phyloP scores from a whole-genome alignment of 2,888 invertebrate genomes.

The Cistogaster globosa region DNA sequence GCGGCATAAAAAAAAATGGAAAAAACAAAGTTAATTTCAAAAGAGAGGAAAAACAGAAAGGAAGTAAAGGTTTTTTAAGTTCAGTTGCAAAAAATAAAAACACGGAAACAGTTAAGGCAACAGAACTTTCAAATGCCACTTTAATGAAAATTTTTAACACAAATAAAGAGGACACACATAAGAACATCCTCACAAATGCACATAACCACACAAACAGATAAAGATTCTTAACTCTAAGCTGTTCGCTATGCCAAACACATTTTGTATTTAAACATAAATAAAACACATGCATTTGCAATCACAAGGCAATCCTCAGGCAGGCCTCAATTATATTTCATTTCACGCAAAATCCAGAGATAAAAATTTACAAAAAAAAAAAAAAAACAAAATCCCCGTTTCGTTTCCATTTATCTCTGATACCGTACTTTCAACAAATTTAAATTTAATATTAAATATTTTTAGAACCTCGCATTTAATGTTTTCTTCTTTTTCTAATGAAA shows the following conservation, averaged over 20 bases:
- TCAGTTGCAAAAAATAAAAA: conserved; percentile 51
- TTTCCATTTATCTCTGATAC: too few relatives aligned
- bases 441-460: too few relatives aligned
- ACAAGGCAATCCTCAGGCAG: neutral
- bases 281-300: conserved; percentile 9
- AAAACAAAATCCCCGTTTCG: too few relatives aligned
- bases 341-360: too few relatives aligned
- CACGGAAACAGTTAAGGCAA: conserved; percentile 70
- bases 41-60: conserved; percentile 24
- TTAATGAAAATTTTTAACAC: conserved; percentile 69
- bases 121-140: conserved; percentile 70
- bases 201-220: conserved; percentile 18
- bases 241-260: conserved; percentile 45
- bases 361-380: too few relatives aligned
- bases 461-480: too few relatives aligned
- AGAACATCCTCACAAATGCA: conserved; percentile 33
- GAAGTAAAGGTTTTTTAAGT: conserved; percentile 48
- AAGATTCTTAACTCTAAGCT: conserved; percentile 43
- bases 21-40: conserved; percentile 50
- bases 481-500: too few relatives aligned
- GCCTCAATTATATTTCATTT: too few relatives aligned
- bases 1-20: neutral
- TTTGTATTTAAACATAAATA: conserved; percentile 40
- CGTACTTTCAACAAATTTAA: too few relatives aligned
- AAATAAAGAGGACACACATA: conserved; percentile 60